A percentile compares a stretch with the other conserved stretches of the same genome.
These are phyloP conservation scores for Propithecus coquereli DNA, from an alignment of 2,113 vertebrate species.

Conservation along the genomic window DNA sequence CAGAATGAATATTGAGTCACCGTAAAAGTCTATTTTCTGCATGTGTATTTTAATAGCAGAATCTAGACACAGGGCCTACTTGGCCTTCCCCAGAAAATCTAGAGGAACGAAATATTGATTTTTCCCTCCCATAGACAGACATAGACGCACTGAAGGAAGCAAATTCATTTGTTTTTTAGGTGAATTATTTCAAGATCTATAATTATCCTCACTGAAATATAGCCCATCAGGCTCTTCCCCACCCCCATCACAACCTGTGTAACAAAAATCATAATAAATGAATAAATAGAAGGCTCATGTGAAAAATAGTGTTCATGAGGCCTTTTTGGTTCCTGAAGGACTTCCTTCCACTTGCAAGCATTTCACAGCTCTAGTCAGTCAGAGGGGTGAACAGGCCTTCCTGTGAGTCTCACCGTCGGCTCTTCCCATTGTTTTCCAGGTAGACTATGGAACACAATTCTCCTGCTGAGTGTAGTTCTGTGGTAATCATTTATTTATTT, in stretches of 20 bases:
- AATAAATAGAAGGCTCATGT: neutral
- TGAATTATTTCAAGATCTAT: slow-evolving; percentile 26
- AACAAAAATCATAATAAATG: slow-evolving; percentile 3
- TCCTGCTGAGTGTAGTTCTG: neutral
- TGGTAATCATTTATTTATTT: neutral
- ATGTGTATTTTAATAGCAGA: neutral
- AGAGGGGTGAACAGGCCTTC: neutral
- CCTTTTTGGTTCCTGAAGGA: neutral
- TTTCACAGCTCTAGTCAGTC: neutral
- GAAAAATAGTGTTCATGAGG: neutral
- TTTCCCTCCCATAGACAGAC: neutral
- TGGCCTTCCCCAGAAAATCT: neutral
- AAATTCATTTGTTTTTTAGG: neutral
- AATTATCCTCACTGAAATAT: neutral
- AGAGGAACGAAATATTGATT: neutral
- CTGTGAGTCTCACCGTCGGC: neutral
- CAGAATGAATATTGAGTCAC: neutral
- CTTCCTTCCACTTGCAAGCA: neutral
- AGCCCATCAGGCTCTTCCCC: neutral
- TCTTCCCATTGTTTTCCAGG: neutral
- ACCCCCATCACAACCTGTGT: neutral
- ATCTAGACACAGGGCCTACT: neutral
- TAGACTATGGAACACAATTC: neutral
- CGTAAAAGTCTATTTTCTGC: neutral
- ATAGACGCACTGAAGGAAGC: neutral